phyloP scores from a whole-genome alignment of 2,888 invertebrate species.

The Trachelus tabidus region DNA sequence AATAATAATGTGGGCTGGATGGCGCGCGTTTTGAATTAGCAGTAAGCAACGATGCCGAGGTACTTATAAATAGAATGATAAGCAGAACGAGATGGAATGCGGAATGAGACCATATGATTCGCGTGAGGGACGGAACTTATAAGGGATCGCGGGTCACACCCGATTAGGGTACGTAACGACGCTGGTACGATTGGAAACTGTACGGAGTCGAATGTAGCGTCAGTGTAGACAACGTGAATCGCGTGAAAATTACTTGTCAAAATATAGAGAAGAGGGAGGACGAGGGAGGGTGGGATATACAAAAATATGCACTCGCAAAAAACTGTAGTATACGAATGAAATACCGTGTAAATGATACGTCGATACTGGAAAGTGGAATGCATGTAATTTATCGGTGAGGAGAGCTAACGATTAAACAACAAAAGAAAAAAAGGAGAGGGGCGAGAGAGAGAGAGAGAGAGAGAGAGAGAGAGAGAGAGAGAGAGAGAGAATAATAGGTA shows the following conservation, averaged over 20 bases:
- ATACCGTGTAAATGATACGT: too few relatives aligned
- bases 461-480: constrained; percentile 1
- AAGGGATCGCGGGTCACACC: neutral
- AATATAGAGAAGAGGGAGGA: constrained; percentile 10
- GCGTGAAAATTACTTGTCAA: constrained; percentile 6
- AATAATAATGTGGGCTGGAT: too few relatives aligned
- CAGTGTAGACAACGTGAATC: neutral
- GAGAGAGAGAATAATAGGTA: constrained; percentile 13
- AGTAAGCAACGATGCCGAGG: too few relatives aligned
- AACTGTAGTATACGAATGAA: too few relatives aligned
- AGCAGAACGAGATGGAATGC: neutral
- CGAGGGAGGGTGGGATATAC: constrained; percentile 5
- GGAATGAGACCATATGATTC: neutral
- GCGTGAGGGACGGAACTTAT: neutral
- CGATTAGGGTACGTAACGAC: too few relatives aligned
- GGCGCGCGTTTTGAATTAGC: too few relatives aligned
- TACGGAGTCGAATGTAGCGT: neutral
- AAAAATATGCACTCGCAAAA: neutral
- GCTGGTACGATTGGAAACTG: too few relatives aligned
- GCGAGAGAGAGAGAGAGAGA: too few relatives aligned
- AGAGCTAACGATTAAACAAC: constrained; percentile 24
- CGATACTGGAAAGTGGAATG: neutral
- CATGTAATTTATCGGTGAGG: neutral
- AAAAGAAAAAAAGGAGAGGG: constrained; percentile 10
- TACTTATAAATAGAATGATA: constrained; percentile 6